These are phyloP conservation scores for Mesorhabditis sp. DNA, from an alignment of 2,888 invertebrate species.

Conservation along the genomic window DNA sequence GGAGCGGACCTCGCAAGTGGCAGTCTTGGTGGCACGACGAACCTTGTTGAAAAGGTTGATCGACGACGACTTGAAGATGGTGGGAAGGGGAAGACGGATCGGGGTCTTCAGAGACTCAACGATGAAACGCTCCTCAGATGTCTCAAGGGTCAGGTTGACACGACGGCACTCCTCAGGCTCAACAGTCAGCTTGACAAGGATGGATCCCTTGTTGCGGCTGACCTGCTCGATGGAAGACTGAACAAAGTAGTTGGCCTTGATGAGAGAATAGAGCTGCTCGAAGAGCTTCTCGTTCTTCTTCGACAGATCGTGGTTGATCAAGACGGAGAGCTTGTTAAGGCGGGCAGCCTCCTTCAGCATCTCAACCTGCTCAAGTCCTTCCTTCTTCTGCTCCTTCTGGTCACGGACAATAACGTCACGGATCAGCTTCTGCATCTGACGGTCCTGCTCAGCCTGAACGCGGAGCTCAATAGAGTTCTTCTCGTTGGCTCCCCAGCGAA, in stretches of 20 bases:
- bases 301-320: conserved; percentile 27
- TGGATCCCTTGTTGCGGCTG: conserved; percentile 10
- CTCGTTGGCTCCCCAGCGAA: conserved; percentile 22
- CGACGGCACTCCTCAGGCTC: conserved; percentile 25
- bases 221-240: conserved; percentile 9
- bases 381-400: conserved; percentile 19
- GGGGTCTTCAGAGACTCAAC: conserved; percentile 22
- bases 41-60: neutral
- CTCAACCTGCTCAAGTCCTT: conserved; percentile 20
- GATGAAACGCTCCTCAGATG: conserved; percentile 21
- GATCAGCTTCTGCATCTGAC: conserved; percentile 32
- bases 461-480: conserved; percentile 26
- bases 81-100: conserved; percentile 25
- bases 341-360: conserved; percentile 29
- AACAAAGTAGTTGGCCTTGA: conserved; percentile 20
- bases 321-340: conserved; percentile 32
- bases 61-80: conserved; percentile 15
- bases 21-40: conserved; percentile 11
- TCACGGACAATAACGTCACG: conserved; percentile 15
- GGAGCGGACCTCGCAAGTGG: conserved; percentile 24
- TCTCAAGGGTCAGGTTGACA: conserved; percentile 28
- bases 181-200: conserved; percentile 30
- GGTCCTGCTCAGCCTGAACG: conserved; percentile 28
- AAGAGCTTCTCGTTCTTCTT: conserved; percentile 17
- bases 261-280: conserved; percentile 15